Conservation (phyloP, 2,113 vertebrate species). For the Thamnaconus septentrionalis region DNA sequence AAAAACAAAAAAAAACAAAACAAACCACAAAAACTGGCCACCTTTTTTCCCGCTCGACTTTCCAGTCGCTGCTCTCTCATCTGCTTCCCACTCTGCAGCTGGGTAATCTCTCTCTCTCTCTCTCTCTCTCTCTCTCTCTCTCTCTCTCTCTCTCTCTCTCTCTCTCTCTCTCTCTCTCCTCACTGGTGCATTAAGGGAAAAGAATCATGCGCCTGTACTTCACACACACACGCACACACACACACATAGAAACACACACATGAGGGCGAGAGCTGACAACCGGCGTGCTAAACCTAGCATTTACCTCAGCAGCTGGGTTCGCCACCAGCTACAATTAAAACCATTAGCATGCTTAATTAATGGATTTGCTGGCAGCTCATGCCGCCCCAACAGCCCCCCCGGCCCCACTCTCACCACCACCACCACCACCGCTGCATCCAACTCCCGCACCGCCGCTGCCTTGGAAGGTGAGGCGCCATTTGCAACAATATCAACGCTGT, state of each 20-base stretch:
- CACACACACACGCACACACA: conserved; percentile 13
- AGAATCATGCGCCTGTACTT: conserved; percentile 14
- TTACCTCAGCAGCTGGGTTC: conserved; percentile 80
- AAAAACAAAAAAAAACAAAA: background rate
- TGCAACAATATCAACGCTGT: background rate
- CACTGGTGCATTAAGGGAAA: conserved; percentile 34
- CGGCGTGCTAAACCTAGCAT: conserved; percentile 70
- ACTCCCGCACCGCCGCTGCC: conserved; percentile 53
- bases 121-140: background rate
- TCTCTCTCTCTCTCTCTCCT: conserved; percentile 9
- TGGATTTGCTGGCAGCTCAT: conserved; percentile 74
- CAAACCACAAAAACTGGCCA: background rate
- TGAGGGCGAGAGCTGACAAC: conserved; percentile 60
- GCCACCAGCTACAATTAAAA: conserved; percentile 75
- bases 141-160: background rate
- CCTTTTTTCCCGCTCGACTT: conserved; percentile 7
- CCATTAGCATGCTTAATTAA: conserved; percentile 81
- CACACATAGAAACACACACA: conserved; percentile 15
- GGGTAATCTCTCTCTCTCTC: background rate
- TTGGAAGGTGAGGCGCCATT: conserved; percentile 57
- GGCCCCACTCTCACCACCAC: conserved; percentile 58
- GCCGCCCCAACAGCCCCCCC: conserved; percentile 28
- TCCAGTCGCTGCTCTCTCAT: conserved; percentile 1
- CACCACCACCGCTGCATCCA: conserved; percentile 31
- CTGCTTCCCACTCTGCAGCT: background rate